These are phyloP conservation scores for Solea solea DNA, from an alignment of 2,113 vertebrate genomes.

Conservation along the genomic window DNA sequence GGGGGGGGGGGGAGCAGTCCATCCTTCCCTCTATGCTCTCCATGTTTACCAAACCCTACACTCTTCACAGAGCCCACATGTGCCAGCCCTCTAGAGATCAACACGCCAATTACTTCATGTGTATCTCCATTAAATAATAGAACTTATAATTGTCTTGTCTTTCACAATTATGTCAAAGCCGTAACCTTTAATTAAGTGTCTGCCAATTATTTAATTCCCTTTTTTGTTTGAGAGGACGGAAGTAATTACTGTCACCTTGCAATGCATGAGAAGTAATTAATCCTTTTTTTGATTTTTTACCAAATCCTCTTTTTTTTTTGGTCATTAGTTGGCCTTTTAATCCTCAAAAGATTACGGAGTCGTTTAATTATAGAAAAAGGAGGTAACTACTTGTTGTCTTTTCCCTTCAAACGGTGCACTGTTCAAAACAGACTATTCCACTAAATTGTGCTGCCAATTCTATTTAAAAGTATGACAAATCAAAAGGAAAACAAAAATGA, in stretches of 20 bases:
- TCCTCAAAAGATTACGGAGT: conserved; percentile 65
- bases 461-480: not conserved
- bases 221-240: conserved; percentile 73
- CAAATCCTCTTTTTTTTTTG: conserved; percentile 67
- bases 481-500: not conserved
- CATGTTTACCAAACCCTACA: conserved; percentile 66
- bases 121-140: conserved; percentile 78
- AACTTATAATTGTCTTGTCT: conserved; percentile 82
- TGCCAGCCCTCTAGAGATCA: conserved; percentile 57
- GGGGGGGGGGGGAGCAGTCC: no score
- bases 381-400: conserved; percentile 47
- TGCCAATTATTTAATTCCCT: conserved; percentile 71
- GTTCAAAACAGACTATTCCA: not conserved
- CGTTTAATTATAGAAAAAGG: conserved; percentile 56
- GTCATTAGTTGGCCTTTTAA: conserved; percentile 71
- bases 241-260: conserved; percentile 80
- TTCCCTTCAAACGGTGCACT: not conserved
- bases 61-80: conserved; percentile 53
- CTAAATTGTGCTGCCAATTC: not conserved
- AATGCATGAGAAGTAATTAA: conserved; percentile 75
- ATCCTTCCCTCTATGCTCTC: conserved; percentile 28
- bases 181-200: conserved; percentile 81
- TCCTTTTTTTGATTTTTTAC: conserved; percentile 72
- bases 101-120: conserved; percentile 66
- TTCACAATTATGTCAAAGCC: conserved; percentile 78